Percentiles rank a stretch among this genome's conserved stretches.
Evolutionary conservation across 2,888 invertebrate species (phyloP).

Genomic region (Conomelus anceps): DNA sequence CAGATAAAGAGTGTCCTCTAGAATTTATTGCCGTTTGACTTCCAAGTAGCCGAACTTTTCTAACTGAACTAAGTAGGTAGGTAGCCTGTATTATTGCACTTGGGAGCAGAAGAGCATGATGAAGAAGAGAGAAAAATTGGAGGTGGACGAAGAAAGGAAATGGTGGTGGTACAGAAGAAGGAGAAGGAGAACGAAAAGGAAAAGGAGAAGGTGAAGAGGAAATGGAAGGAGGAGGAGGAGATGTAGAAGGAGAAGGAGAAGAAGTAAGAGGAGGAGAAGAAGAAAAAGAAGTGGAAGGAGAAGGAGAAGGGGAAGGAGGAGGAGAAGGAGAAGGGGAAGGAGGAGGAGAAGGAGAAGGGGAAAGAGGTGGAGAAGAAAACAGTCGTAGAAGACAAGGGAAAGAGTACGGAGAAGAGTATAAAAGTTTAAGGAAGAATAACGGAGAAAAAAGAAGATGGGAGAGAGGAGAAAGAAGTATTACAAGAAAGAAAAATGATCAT

Average conservation of each 20-base stretch:
- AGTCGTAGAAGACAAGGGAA: background rate
- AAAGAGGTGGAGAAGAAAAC: background rate
- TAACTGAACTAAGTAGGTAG: background rate
- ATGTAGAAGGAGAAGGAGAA: background rate
- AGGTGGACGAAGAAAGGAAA: background rate
- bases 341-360: background rate
- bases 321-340: background rate
- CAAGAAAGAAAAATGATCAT: too few relatives aligned
- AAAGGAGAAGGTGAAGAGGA: too few relatives aligned
- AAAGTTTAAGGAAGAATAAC: background rate
- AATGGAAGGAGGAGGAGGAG: background rate
- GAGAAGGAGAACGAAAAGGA: background rate
- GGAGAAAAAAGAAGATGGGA: background rate
- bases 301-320: background rate
- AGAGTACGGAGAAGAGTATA: background rate
- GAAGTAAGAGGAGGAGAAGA: background rate
- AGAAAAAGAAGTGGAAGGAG: background rate
- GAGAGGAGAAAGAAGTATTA: background rate
- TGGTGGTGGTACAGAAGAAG: background rate
- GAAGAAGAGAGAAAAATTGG: background rate
- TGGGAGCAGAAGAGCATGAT: background rate
- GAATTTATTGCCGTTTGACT: background rate
- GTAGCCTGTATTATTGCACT: background rate
- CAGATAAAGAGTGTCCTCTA: background rate
- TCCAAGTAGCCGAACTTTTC: background rate